phyloP scores from a whole-genome alignment of 2,888 invertebrate species.

The Rambutsinella grinnellia region DNA sequence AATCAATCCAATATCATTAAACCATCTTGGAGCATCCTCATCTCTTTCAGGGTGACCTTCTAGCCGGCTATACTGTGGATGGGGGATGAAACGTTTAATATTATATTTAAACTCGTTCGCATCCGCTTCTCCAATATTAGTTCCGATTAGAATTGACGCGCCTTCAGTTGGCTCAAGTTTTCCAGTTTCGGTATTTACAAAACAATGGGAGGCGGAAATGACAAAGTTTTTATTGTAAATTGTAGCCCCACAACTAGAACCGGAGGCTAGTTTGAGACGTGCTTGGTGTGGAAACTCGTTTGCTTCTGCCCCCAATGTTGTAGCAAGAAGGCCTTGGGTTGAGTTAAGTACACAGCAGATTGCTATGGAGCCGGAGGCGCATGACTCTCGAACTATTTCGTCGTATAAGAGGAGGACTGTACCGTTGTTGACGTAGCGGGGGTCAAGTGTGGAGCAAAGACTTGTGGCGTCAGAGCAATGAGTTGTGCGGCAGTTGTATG shows the following conservation, averaged over 20 bases:
- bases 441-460: too few species aligned
- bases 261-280: neutral
- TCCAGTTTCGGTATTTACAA: neutral
- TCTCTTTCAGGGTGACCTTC: neutral
- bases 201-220: constrained; percentile 16
- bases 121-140: neutral
- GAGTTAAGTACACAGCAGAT: constrained; percentile 24
- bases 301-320: constrained; percentile 10
- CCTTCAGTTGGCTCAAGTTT: neutral
- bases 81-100: neutral
- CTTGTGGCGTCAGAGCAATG: too few species aligned
- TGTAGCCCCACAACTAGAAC: constrained; percentile 24
- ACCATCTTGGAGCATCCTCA: neutral
- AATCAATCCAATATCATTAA: constrained; percentile 17
- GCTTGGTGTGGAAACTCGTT: constrained; percentile 29
- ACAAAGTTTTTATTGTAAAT: constrained; percentile 27
- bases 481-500: too few species aligned
- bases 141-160: neutral
- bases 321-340: neutral
- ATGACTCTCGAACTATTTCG: too few species aligned
- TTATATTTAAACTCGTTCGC: neutral
- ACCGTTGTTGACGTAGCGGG: too few species aligned
- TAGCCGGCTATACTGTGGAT: neutral
- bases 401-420: too few species aligned
- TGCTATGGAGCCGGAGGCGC: too few species aligned